These are phyloP conservation scores for Drosophila pseudoananassae DNA, from an alignment of 1,140 invertebrate genomes.

Conservation along the genomic window DNA sequence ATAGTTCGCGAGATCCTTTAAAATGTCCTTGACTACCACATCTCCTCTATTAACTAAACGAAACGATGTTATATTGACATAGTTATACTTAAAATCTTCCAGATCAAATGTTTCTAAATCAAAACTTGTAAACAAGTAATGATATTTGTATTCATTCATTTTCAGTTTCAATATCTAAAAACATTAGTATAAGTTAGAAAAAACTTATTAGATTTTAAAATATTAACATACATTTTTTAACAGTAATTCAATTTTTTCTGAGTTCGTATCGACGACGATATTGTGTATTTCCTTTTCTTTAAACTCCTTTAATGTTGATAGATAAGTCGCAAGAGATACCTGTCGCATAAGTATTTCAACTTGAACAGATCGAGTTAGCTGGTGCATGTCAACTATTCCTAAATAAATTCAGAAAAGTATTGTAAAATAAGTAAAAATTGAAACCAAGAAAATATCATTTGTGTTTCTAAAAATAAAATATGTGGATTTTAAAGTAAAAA, in stretches of 20 bases:
- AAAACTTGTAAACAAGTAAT: constrained; percentile 96
- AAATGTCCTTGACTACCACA: constrained; percentile 89
- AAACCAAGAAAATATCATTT: neutral
- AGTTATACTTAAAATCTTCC: constrained; percentile 97
- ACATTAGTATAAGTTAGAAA: neutral
- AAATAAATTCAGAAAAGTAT: neutral
- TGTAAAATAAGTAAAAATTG: neutral
- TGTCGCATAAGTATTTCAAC: constrained; percentile 66
- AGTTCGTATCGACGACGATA: constrained; percentile 92
- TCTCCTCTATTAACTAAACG: constrained; percentile 93
- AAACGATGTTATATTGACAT: constrained; percentile 96
- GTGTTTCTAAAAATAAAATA: too few species aligned
- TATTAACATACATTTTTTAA: constrained; percentile 91
- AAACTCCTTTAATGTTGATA: constrained; percentile 63
- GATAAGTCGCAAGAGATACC: constrained; percentile 48
- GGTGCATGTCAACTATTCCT: constrained; percentile 71
- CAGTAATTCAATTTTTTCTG: constrained; percentile 89
- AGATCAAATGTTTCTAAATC: constrained; percentile 96
- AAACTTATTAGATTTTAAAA: neutral
- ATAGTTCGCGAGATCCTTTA: constrained; percentile 91
- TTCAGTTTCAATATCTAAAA: constrained; percentile 94
- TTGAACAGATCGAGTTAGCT: constrained; percentile 51
- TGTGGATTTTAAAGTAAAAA: too few species aligned
- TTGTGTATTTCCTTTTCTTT: constrained; percentile 85
- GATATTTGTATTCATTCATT: constrained; percentile 97